These are phyloP conservation scores for Pteronura brasiliensis DNA, from an alignment of 2,113 vertebrate species.

Conservation along the genomic window DNA sequence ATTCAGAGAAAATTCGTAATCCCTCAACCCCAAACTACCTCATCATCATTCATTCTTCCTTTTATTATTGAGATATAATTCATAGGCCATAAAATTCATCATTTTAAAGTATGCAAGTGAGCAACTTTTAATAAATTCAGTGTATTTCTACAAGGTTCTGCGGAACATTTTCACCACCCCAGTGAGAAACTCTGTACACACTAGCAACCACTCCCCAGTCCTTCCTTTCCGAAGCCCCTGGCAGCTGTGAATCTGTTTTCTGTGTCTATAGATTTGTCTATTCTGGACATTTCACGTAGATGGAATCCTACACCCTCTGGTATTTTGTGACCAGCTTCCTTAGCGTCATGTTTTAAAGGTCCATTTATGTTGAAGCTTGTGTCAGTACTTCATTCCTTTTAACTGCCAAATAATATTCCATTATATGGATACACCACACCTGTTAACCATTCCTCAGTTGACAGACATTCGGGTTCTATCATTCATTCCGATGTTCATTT, in stretches of 20 bases:
- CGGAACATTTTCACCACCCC: background rate
- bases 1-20: background rate
- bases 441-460: background rate
- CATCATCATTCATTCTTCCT: background rate
- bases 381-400: background rate
- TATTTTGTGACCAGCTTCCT: background rate
- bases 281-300: background rate
- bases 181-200: background rate
- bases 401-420: background rate
- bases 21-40: background rate
- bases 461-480: background rate
- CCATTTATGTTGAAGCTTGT: background rate
- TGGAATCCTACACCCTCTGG: background rate
- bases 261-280: background rate
- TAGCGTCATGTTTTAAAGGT: background rate
- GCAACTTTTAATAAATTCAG: background rate
- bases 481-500: constrained; percentile 13
- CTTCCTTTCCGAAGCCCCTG: background rate
- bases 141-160: background rate
- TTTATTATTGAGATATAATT: background rate
- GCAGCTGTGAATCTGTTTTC: background rate
- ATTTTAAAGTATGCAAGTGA: background rate
- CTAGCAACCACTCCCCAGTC: background rate
- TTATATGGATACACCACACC: background rate
- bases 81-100: background rate